Evolutionary conservation across 2,113 vertebrate genomes (phyloP), one percentile per base, ranked within the genome.

Genomic region (Terrapene triunguis): DNA sequence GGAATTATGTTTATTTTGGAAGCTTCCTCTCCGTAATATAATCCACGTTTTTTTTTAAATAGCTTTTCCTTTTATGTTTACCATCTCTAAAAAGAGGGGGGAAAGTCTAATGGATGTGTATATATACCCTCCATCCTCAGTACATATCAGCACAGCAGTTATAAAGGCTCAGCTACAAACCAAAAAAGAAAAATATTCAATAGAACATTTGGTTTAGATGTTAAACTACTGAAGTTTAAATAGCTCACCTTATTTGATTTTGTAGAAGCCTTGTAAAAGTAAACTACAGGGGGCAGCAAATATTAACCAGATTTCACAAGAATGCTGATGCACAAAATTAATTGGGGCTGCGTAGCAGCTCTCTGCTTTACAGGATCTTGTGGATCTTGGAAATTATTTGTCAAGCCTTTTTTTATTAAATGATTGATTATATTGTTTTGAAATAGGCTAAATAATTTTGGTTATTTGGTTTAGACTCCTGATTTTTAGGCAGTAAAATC

Each of bases 221-320:
- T 94, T 69, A 78, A 94, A n/a, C 82, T 95, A 89, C 85, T 87
- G 84, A 59, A 92, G 83, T 96, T 96, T 94, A 89, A 94, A 94
- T 87, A 35, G 51, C 85, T 93, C 80, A 93, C n/a, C 57, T 93
- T 38, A 44, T n/a, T 85, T 12, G n/a, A 76, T 87, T 95, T 94
- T 88, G 84, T 35, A 21, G 32, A 93, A 89, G 35, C 72, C 92
- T 84, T 96, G 84, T 53, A 89, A 87, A 57, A 98, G 32, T 89
- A 94, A 98, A 98, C 98, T 98, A 98, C 96, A 99, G 99, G 97
- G 98, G 98, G 98, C 98, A 99, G 98, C 98, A 99, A 97, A 98
- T 97, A 96, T 98, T 97, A 98, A 98, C 93, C 85, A 94, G 88
- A 88, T 94, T 90, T 62, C n/a, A 42, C 35, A 82, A 50, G 27